Evolutionary conservation across 2,888 invertebrate genomes (phyloP).

Genomic region (Leptura quadrifasciata): DNA sequence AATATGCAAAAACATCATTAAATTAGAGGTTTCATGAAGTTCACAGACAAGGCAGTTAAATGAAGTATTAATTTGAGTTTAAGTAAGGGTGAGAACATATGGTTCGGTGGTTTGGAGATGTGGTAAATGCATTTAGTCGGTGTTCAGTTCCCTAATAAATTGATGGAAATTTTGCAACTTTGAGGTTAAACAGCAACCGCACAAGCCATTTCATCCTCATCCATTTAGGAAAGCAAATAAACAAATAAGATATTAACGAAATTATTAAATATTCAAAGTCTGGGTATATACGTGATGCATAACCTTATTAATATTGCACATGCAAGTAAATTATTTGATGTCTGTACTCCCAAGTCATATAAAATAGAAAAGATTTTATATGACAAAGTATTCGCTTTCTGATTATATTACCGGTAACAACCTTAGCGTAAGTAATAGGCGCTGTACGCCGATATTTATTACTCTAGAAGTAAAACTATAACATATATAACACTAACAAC

Average conservation of each 20-base stretch:
- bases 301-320: too few species aligned
- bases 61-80: not conserved
- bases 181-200: not conserved
- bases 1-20: not conserved
- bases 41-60: not conserved
- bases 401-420: too few species aligned
- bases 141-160: not conserved
- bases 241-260: not conserved
- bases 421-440: too few species aligned
- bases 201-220: not conserved
- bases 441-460: too few species aligned
- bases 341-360: too few species aligned
- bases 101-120: not conserved
- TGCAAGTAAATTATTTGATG: too few species aligned
- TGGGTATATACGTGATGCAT: too few species aligned
- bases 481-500: too few species aligned
- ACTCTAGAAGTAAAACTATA: too few species aligned
- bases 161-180: not conserved
- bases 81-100: not conserved
- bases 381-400: too few species aligned
- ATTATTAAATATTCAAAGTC: not conserved
- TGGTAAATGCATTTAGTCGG: not conserved
- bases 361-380: too few species aligned
- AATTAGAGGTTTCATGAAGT: not conserved
- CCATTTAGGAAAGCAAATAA: not conserved